phyloP scores from a whole-genome alignment of 2,888 invertebrate species.

The Laothoe populi region DNA sequence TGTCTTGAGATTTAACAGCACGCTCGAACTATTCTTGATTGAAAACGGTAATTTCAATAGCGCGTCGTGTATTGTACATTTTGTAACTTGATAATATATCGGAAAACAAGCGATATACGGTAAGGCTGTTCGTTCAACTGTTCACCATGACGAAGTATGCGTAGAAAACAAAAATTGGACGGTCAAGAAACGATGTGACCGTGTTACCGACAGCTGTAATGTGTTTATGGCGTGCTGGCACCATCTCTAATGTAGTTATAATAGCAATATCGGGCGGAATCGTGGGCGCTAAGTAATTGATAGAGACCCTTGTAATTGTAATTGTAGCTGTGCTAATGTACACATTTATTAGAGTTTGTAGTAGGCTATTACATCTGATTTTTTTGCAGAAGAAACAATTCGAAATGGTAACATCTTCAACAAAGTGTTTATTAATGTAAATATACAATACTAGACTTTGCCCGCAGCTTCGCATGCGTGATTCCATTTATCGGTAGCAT shows the following conservation, averaged over 20 bases:
- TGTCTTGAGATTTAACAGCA: slow-evolving; percentile 49
- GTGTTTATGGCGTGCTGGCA: slow-evolving; percentile 75
- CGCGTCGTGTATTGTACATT: slow-evolving; percentile 49
- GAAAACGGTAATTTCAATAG: slow-evolving; percentile 66
- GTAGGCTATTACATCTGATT: slow-evolving; percentile 24
- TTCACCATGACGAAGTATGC: slow-evolving; percentile 58
- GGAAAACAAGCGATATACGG: slow-evolving; percentile 54
- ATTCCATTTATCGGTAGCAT: no score
- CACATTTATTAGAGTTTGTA: slow-evolving; percentile 43
- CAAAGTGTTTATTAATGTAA: no score
- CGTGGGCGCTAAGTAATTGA: slow-evolving; percentile 79
- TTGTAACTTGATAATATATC: slow-evolving; percentile 51
- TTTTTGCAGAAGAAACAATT: background rate
- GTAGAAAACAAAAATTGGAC: slow-evolving; percentile 75
- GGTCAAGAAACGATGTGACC: slow-evolving; percentile 76
- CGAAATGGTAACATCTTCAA: background rate
- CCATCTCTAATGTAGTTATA: slow-evolving; percentile 80
- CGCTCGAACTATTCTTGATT: slow-evolving; percentile 53
- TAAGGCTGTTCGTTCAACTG: slow-evolving; percentile 57
- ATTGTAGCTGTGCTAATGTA: slow-evolving; percentile 64
- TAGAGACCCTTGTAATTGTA: slow-evolving; percentile 69
- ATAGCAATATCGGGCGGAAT: slow-evolving; percentile 71
- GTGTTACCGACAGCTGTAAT: slow-evolving; percentile 78
- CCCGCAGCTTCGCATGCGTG: no score
- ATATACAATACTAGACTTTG: no score